Percentiles rank a stretch among this genome's conserved stretches.
phyloP scores from a whole-genome alignment of 2,113 vertebrate species.

The Calypte anna region DNA sequence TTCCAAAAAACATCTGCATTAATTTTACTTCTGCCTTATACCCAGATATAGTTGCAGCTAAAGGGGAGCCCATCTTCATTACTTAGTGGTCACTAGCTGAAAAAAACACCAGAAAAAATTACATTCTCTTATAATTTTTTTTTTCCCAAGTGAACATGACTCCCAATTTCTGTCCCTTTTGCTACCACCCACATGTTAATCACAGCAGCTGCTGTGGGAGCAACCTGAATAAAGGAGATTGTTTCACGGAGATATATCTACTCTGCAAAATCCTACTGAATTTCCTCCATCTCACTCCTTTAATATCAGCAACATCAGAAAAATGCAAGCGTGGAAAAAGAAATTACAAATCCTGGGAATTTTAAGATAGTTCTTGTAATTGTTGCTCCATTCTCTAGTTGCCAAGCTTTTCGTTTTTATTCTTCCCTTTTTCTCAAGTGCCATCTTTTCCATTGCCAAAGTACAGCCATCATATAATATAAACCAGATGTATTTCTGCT shows the following conservation, averaged over 20 bases:
- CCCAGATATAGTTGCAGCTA: neutral
- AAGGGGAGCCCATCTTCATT: neutral
- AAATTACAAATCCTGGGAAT: constrained; percentile 63
- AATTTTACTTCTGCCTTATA: neutral
- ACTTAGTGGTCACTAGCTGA: neutral
- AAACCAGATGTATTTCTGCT: constrained; percentile 62
- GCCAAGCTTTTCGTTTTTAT: constrained; percentile 43
- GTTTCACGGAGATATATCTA: neutral
- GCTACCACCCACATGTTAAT: neutral
- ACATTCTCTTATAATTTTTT: neutral
- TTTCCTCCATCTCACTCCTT: neutral
- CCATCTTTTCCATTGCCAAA: constrained; percentile 61
- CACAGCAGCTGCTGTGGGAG: constrained; percentile 5
- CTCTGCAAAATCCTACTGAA: neutral
- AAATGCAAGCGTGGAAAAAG: constrained; percentile 55
- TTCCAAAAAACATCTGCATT: neutral
- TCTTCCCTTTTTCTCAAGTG: constrained; percentile 43
- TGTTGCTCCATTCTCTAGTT: constrained; percentile 21
- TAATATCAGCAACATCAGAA: constrained; percentile 31
- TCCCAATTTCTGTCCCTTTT: neutral
- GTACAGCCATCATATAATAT: constrained; percentile 60
- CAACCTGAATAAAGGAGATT: neutral
- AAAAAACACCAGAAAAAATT: neutral
- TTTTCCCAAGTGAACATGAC: neutral
- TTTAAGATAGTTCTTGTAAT: constrained; percentile 55